Evolutionary conservation across 2,113 vertebrate genomes (phyloP).

Genomic region (Callocephalon fimbriatum): DNA sequence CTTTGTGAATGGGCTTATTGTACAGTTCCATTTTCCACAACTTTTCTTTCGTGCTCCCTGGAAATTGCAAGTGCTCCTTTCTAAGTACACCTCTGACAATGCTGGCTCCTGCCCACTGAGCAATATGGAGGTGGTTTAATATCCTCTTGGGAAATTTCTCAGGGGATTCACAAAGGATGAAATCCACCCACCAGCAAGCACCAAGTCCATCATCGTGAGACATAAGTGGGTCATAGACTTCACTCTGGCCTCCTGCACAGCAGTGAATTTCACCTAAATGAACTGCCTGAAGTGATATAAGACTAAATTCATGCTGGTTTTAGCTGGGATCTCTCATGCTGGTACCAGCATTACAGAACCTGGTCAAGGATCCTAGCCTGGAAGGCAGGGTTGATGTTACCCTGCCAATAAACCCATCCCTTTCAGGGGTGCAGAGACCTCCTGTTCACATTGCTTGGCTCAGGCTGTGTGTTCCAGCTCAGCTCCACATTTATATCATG

Average conservation of each 20-base stretch:
- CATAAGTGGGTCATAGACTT: neutral
- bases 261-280: neutral
- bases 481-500: neutral
- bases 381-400: neutral
- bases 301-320: neutral
- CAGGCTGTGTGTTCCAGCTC: neutral
- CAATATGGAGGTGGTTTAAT: neutral
- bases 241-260: neutral
- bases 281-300: neutral
- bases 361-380: neutral
- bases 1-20: neutral
- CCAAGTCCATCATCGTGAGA: neutral
- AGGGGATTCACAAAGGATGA: neutral
- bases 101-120: neutral
- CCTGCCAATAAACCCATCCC: neutral
- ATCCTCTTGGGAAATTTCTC: neutral
- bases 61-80: neutral
- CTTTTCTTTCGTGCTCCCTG: neutral
- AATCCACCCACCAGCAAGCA: neutral
- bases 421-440: neutral
- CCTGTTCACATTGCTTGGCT: neutral
- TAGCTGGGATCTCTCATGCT: neutral
- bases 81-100: neutral
- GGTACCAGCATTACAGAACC: neutral
- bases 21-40: neutral